Base-by-base conservation (phyloP, 2,797 vertebrate genomes). In the Ciconia nigra region DNA sequence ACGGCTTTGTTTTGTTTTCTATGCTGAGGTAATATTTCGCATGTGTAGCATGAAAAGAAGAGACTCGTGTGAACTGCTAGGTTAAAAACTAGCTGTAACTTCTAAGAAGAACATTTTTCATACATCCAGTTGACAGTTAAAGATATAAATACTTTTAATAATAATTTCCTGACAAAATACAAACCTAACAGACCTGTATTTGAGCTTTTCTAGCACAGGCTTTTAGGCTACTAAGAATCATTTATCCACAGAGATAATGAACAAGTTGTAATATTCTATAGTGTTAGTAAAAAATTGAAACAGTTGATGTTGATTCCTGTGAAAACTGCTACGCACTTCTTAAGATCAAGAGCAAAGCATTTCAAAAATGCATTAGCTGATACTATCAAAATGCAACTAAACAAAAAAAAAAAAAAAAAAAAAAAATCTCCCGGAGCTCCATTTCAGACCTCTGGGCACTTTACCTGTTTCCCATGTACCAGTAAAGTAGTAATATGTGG, bases 401-500 rank as follows among this genome's bases (percentile, higher is more conserved):
- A 95, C 77, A 72, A 95, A 97, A 96, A 87, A 87, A 33, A 11
- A 54, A 35, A 25, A 22, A 26, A 59, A 25, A 91, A 39, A 39
- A 18, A 31, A 33, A 55, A 88, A 10, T 88, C 73, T 94, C 95
- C 97, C 72, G 98, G 98, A 98, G 97, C 84, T 90, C 54, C 67
- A 88, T 66, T 96, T 91, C 86, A 97, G 93, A 88, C 93, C 85
- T 96, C 57, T 92, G 96, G 96, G 95, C 94, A 93, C 98, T 97
- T 98, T 99, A 99, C 99, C 99, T 99, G 99, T 98, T 99, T 99
- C 98, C 99, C 99, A 95, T 99, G 98, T 98, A 99, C 99, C 98
- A 99, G 98, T 96, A 99, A 98, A 94, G 99, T 99, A 96, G 99
- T 99, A 98, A 99, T 99, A 98, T 99, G 99, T 94, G 99, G 99